A percentile compares a stretch with the other conserved stretches of the same genome.
Evolutionary conservation across 2,888 invertebrate species (phyloP).

Genomic region (Eupithecia pulchellata): DNA sequence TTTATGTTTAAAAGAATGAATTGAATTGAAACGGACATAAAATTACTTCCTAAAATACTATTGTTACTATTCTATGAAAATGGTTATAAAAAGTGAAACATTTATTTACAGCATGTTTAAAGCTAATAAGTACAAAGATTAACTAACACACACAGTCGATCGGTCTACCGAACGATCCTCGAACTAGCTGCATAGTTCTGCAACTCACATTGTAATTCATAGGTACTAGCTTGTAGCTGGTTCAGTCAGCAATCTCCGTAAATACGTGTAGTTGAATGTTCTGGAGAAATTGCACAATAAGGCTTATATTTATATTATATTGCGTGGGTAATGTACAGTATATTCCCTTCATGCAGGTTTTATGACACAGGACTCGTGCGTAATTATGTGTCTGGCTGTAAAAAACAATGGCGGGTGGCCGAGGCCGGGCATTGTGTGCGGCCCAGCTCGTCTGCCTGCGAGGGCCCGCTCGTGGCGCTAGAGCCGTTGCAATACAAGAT

Average conservation of each 20-base stretch:
- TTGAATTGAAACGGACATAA: too few species aligned
- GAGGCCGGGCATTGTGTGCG: constrained; percentile 40
- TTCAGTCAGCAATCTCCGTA: background rate
- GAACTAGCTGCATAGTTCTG: background rate
- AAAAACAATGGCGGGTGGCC: constrained; percentile 47
- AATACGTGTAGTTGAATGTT: background rate
- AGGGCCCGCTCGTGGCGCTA: constrained; percentile 27
- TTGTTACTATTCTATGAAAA: too few species aligned
- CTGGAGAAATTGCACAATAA: background rate
- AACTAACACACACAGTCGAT: constrained; percentile 11
- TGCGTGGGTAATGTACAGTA: constrained; percentile 10
- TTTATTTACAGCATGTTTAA: too few species aligned
- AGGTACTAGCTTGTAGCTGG: background rate
- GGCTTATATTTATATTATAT: too few species aligned
- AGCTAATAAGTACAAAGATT: too few species aligned
- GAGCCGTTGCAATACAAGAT: constrained; percentile 7
- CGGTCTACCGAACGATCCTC: constrained; percentile 12
- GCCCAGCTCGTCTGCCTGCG: constrained; percentile 46
- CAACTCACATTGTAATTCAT: background rate
- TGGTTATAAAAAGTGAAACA: too few species aligned
- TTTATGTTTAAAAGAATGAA: too few species aligned
- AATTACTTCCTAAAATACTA: background rate
- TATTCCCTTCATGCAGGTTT: constrained; percentile 41
- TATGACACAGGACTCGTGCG: constrained; percentile 44
- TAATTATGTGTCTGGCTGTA: constrained; percentile 50